These are phyloP conservation scores for Megaceryle alcyon DNA, from an alignment of 2,797 vertebrate genomes.

Conservation along the genomic window DNA sequence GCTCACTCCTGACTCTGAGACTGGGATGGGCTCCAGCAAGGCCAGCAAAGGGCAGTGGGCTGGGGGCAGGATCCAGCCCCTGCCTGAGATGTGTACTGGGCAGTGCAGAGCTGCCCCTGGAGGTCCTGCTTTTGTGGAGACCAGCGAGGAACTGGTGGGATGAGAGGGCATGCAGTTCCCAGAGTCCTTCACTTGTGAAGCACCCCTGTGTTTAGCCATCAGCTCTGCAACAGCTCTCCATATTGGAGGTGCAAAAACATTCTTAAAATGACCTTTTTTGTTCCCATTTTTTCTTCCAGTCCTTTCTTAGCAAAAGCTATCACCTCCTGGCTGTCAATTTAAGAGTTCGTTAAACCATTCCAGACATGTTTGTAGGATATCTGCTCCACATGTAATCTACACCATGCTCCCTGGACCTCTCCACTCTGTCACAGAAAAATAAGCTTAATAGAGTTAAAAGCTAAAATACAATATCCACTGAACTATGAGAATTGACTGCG, in stretches of 20 bases:
- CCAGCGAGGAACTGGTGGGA: rapidly evolving
- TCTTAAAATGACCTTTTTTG: not conserved
- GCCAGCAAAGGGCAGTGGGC: rapidly evolving
- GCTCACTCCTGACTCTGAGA: rapidly evolving
- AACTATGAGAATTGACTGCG: slow-evolving; percentile 50
- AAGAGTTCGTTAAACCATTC: slow-evolving; percentile 9
- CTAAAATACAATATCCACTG: slow-evolving; percentile 46
- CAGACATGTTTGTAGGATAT: not conserved
- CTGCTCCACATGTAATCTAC: not conserved
- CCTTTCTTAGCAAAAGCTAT: not conserved
- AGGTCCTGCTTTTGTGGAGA: not conserved
- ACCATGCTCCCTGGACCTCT: not conserved
- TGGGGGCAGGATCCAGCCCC: rapidly evolving
- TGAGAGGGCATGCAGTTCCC: rapidly evolving
- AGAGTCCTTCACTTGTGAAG: not conserved
- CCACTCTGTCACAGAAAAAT: slow-evolving; percentile 3
- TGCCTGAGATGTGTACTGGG: not conserved
- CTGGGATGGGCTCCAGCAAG: not conserved
- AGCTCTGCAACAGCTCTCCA: not conserved
- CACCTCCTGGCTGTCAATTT: not conserved
- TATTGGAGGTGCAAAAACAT: not conserved
- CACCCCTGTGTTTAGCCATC: not conserved
- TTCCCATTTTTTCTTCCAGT: not conserved
- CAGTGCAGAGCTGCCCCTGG: not conserved
- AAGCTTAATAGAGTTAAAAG: slow-evolving; percentile 57